Percentiles rank a stretch among this genome's conserved stretches.
Conservation (phyloP, 2,888 invertebrate species). For the Noctua janthe region DNA sequence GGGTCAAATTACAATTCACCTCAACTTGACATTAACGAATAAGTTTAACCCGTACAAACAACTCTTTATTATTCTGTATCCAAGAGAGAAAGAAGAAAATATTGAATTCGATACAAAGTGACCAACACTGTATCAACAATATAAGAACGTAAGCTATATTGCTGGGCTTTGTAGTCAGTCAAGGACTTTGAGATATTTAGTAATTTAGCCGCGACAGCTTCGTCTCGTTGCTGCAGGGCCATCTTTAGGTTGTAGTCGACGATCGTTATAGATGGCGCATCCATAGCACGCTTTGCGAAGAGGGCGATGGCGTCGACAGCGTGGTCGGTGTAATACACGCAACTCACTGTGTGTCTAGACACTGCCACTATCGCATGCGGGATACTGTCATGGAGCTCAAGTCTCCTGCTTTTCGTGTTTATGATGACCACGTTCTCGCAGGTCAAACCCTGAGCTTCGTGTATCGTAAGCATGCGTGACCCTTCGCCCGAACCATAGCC, state of each 20-base stretch:
- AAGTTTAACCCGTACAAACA: too few relatives aligned
- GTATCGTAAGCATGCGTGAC: constrained; percentile 51
- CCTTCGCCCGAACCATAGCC: constrained; percentile 46
- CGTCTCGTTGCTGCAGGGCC: constrained; percentile 19
- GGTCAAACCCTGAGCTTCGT: constrained; percentile 54
- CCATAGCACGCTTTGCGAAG: constrained; percentile 25
- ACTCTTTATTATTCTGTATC: neutral
- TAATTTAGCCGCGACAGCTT: constrained; percentile 1
- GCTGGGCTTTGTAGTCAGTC: neutral
- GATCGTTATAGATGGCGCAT: neutral
- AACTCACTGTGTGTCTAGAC: constrained; percentile 46
- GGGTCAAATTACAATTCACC: neutral
- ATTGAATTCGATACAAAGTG: neutral
- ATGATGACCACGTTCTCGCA: constrained; percentile 38
- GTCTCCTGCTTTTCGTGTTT: constrained; percentile 16
- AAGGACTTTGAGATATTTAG: neutral
- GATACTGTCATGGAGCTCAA: constrained; percentile 40
- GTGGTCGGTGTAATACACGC: constrained; percentile 44
- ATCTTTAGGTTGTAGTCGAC: constrained; percentile 39
- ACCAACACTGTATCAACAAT: neutral
- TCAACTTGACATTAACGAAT: neutral
- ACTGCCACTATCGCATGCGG: constrained; percentile 53
- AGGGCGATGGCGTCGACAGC: constrained; percentile 30
- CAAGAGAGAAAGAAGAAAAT: neutral
- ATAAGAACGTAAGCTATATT: too few relatives aligned